Base-by-base conservation (phyloP, 1,140 invertebrate species). In the Platorchestia sp. region DNA sequence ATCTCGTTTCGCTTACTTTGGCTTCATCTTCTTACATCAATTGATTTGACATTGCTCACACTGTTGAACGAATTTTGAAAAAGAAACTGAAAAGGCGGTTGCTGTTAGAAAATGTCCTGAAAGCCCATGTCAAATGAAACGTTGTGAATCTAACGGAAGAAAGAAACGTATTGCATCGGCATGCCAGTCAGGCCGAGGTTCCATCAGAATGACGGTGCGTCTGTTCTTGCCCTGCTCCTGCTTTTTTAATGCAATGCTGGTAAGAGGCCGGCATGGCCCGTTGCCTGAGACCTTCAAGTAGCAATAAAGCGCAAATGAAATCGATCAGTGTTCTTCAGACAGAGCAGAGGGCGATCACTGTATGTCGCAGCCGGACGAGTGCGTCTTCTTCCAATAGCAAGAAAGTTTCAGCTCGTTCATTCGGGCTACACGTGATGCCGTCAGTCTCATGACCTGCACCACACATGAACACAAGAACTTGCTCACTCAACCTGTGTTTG, bases 271-370 rank as follows among this genome's bases (percentile, higher is more conserved):
- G 59, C 59, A 36, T 36, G 27, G 14, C 27, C 59, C 27, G 59
- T 75, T 75, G 59, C 59, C 59, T 75, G 59, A 75, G 59, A 36
- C 59, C 27, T 22, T 75, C 10, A 36, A 75, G 59, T 75, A 75
- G 59, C 59, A 36, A 75, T 75, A 75, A 75, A 75, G 59, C 59
- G 59, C 59, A 75, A 75, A 75, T 75, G 59, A 75, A 75, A 75
- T 75, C 14, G 59, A 75, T 75, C 59, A 75, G 36, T 75, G 59
- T 75, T 75, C 10, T 27, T 75, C 14, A 75, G 59, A 36, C 59
- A n/a, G 10, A 36, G 59, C 59, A 19, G 6, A 19, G 6, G 47
- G 47, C 19, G 47, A 19, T 51, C 47, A 51, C 47, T 51, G 47
- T 6, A 51, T 51, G 47, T 51, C 47, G 19, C 6, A 7, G 47